Evolutionary conservation across 2,797 vertebrate species (phyloP).

Genomic region (Acanthurus lineatus): DNA sequence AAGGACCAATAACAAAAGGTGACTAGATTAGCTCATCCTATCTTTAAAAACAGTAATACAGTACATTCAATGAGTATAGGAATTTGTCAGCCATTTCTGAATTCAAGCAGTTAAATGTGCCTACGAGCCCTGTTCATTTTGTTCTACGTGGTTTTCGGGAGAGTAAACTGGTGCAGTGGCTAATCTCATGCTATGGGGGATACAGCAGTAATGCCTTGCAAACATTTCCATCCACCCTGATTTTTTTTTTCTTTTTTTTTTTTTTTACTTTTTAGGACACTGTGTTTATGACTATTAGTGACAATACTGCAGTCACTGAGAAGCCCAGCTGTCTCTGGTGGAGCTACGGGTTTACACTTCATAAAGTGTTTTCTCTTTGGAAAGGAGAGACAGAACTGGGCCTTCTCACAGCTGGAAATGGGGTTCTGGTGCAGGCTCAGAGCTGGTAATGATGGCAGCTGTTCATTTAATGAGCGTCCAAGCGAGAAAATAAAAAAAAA

Average conservation of each 20-base stretch:
- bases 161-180: constrained; percentile 77
- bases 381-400: constrained; percentile 75
- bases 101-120: constrained; percentile 86
- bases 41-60: constrained; percentile 96
- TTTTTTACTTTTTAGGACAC: constrained; percentile 11
- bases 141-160: constrained; percentile 83
- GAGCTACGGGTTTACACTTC: constrained; percentile 65
- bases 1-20: constrained; percentile 99
- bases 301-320: constrained; percentile 45
- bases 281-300: constrained; percentile 40
- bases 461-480: constrained; percentile 64
- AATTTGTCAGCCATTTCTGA: constrained; percentile 93
- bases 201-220: constrained; percentile 77
- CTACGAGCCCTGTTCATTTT: constrained; percentile 85
- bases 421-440: constrained; percentile 60
- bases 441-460: constrained; percentile 68
- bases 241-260: constrained; percentile 9
- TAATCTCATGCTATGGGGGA: constrained; percentile 86
- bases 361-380: constrained; percentile 72
- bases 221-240: constrained; percentile 60
- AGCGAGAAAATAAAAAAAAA: constrained; percentile 21
- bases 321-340: constrained; percentile 59
- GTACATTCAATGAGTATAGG: constrained; percentile 99
- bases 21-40: constrained; percentile 97
- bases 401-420: constrained; percentile 73